Base-by-base conservation (phyloP, 2,113 vertebrate genomes). In the Manacus vitellinus region DNA sequence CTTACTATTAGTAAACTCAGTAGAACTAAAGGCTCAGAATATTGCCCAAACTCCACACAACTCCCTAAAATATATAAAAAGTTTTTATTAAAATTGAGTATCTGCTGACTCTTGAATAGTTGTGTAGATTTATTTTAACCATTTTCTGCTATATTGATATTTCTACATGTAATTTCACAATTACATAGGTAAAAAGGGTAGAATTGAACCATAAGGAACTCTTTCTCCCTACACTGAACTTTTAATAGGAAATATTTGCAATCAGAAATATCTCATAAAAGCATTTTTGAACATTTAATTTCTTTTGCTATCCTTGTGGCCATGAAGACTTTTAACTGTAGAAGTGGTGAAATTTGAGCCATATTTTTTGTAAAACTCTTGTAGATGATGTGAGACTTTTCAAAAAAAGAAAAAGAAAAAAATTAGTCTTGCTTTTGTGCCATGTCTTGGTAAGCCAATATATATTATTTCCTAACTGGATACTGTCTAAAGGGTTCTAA, bases 1-100 rank as follows among this genome's bases (percentile, higher is more conserved):
- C 25, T 22, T 66, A 51, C 76, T 92, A 16, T 92, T 92, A 76
- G 63, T 91, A 94, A 92, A 94, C 66, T 88, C 61, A 78, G 77
- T 80, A 91, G 82, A 95, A 67, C 4, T 39, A 54, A 79, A 46
- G 6, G 12, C 31, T 85, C 47, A 39, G 33, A 59, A 75, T 89
- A 65, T 77, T 88, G n/a, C 49, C 18, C 27, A 62, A 71, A 84
- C 51, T 76, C 14, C n/a, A 58, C 39, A 24, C 3, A 54, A 2
- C 3, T 14, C 14, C 31, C 24, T 46, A 51, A 91, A 88, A 65
- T 46, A 39, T 31, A 72, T 46, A 47, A 52, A 80, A 90, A 14
- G 4, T 43, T 76, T 68, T 86, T 87, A 70, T 65, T 74, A 71
- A 65, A 86, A 56, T 35, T 71, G 28, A 86, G 5, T 63, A n/a